Evolutionary conservation across 1,140 invertebrate genomes (phyloP).

Genomic region (Ylistrum balloti): DNA sequence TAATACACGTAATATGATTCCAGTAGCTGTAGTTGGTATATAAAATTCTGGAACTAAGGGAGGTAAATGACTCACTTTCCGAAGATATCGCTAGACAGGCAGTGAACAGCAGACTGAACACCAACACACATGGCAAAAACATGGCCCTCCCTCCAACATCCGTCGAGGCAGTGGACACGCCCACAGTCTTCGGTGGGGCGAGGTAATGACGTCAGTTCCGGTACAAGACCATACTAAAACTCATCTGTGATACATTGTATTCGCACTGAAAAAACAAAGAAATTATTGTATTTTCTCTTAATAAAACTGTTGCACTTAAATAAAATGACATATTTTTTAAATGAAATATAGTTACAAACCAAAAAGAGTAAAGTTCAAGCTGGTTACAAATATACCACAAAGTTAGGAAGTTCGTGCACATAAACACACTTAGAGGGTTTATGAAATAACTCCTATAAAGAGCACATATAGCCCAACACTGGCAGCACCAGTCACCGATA

Average conservation of each 20-base stretch:
- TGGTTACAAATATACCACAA: not conserved
- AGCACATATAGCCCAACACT: not conserved
- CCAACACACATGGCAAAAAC: slow-evolving; percentile 32
- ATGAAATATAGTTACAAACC: too few species aligned
- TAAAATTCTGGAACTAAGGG: not conserved
- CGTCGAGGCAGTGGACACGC: not conserved
- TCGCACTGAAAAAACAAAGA: not conserved
- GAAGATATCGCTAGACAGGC: slow-evolving; percentile 12
- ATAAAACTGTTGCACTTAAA: not conserved
- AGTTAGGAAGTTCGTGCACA: not conserved
- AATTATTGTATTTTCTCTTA: not conserved
- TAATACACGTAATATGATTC: too few species aligned
- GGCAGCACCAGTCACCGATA: not conserved
- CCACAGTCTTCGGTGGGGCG: not conserved
- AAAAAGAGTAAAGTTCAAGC: too few species aligned
- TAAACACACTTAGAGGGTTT: not conserved
- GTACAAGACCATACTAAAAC: not conserved
- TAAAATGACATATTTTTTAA: too few species aligned
- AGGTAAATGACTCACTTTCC: slow-evolving; percentile 9
- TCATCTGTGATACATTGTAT: not conserved
- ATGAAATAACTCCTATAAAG: not conserved
- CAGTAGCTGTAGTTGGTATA: too few species aligned
- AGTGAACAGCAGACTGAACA: slow-evolving; percentile 27
- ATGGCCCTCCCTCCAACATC: slow-evolving; percentile 36
- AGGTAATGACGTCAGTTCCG: not conserved